Evolutionary conservation across 2,797 vertebrate species (phyloP).

Genomic region (Molossus molossus): DNA sequence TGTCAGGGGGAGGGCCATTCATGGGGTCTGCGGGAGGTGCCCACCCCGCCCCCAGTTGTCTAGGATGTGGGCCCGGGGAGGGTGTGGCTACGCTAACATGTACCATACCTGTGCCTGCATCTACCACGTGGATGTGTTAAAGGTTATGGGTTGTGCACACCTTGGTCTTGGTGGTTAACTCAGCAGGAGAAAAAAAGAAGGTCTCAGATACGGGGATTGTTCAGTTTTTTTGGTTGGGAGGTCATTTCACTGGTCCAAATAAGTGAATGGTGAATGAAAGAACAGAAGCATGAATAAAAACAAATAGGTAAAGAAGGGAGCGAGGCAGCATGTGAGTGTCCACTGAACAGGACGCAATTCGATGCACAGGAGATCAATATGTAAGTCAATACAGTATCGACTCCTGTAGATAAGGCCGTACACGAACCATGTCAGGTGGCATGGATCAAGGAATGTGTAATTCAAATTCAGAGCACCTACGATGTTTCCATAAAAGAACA

Average conservation of each 20-base stretch:
- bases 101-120: neutral
- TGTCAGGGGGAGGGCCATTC: slow-evolving; percentile 76
- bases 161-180: neutral
- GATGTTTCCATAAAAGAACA: neutral
- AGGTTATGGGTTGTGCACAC: neutral
- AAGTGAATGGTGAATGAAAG: neutral
- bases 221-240: neutral
- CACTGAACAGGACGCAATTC: accelerated
- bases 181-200: neutral
- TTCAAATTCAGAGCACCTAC: neutral
- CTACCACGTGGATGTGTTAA: neutral
- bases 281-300: accelerated
- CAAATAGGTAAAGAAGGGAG: accelerated
- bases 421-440: accelerated
- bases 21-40: neutral
- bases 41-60: neutral
- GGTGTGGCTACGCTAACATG: neutral
- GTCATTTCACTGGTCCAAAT: neutral
- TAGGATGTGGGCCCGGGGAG: neutral
- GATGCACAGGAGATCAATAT: accelerated
- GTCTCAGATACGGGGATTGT: neutral
- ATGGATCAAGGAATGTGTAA: accelerated
- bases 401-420: neutral
- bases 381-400: accelerated
- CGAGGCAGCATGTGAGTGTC: accelerated